These are phyloP conservation scores for Dasypolia templi DNA, from an alignment of 2,888 invertebrate genomes.

Conservation along the genomic window DNA sequence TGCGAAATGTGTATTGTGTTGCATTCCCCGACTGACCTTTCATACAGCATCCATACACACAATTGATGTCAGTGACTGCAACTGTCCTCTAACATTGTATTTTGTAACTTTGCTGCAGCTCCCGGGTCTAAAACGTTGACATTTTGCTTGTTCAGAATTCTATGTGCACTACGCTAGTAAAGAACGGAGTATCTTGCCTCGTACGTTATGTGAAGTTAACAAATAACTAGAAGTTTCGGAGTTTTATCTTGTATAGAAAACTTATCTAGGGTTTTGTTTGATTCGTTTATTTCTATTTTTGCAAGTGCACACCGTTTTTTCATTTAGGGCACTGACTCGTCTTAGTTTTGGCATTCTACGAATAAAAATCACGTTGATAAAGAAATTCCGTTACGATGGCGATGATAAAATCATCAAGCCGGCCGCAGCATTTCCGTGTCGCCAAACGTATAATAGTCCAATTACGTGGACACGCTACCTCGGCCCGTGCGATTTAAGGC, in stretches of 20 bases:
- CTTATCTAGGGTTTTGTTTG: not conserved
- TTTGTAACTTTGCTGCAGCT: conserved; percentile 48
- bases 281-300: not conserved
- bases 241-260: conserved; percentile 13
- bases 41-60: conserved; percentile 47
- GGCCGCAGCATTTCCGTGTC: conserved; percentile 42
- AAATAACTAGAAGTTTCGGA: not conserved
- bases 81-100: conserved; percentile 52
- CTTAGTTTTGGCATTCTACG: not conserved
- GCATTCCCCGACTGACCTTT: conserved; percentile 67
- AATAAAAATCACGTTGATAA: not conserved
- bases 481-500: conserved; percentile 29
- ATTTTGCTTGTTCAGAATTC: conserved; percentile 47
- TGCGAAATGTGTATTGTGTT: conserved; percentile 55
- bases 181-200: conserved; percentile 19
- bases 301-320: not conserved
- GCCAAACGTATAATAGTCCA: conserved; percentile 47
- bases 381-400: conserved; percentile 10
- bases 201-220: conserved; percentile 10
- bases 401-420: conserved; percentile 46
- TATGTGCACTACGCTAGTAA: conserved; percentile 17
- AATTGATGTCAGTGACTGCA: conserved; percentile 58
- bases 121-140: conserved; percentile 31
- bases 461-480: conserved; percentile 44
- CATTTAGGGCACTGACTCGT: not conserved